A percentile compares a stretch with the other conserved stretches of the same genome.
phyloP scores from a whole-genome alignment of 2,797 vertebrate species.

The Mycteria americana region DNA sequence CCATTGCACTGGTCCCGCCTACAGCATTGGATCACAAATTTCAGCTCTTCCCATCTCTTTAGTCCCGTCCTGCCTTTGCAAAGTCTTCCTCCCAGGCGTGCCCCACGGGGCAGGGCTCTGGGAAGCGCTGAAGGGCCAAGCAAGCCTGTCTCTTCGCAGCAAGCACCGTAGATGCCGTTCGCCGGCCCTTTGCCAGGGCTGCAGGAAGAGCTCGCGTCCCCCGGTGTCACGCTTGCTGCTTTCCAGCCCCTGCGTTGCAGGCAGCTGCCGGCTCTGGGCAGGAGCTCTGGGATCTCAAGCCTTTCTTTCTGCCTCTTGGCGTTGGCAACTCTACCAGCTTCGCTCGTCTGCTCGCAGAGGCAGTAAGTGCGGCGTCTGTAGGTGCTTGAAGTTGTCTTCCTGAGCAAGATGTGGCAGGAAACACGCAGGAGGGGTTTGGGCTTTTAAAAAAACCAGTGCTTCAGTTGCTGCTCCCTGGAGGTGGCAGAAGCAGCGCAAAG shows the following conservation, averaged over 20 bases:
- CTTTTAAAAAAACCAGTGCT: background rate
- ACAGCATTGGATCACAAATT: accelerated
- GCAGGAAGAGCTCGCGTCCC: background rate
- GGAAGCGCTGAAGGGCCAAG: background rate
- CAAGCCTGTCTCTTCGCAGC: accelerated
- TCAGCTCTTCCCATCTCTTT: background rate
- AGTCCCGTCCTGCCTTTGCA: background rate
- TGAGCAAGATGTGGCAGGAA: background rate
- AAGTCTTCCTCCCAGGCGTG: background rate
- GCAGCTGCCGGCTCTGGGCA: background rate
- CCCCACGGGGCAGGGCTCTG: background rate
- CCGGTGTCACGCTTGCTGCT: background rate
- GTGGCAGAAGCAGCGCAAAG: background rate
- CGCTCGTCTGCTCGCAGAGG: background rate
- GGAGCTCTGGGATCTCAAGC: background rate
- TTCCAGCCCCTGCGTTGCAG: background rate
- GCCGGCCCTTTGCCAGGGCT: background rate
- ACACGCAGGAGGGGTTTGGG: background rate
- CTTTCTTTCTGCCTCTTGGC: background rate
- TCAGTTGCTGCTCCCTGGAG: background rate
- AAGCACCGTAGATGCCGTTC: accelerated
- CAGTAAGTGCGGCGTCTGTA: background rate
- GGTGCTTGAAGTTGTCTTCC: background rate
- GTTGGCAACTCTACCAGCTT: background rate
- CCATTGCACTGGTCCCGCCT: background rate